Evolutionary conservation across 2,797 vertebrate genomes (phyloP), one percentile per base, ranked within the genome.

Genomic region (Myotis pilosus): DNA sequence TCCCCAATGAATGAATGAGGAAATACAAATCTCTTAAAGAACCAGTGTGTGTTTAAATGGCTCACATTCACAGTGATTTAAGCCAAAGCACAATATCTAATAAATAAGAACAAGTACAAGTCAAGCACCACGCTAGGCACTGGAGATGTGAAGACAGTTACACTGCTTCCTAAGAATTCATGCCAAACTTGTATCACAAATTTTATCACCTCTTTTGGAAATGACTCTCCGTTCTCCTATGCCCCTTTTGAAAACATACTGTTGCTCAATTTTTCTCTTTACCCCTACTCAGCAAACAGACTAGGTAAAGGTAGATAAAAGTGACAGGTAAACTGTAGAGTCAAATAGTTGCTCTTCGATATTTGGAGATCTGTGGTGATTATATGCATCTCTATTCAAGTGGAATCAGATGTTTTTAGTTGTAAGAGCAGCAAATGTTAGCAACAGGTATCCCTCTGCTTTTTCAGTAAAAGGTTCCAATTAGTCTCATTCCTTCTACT

Each of bases 41-140:
- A 86, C 53, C 53, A n/a, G 9, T 64, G 28, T 84, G 25, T 90
- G 13, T 11, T 83, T 28, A 69, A 53, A 85, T 89, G 36, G n/a
- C 72, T 95, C 82, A 96, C 55, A 88, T 87, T 92, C 64, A 92
- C 36, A 51, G 23, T 84, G 28, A 87, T n/a, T 57, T 22, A 53
- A 87, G 7, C 60, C 82, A 78, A 75, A 60, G 10, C 44, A 84
- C 33, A 76, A 84, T 17, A 75, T 60, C n/a, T 72, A 92, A 53
- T 41, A 80, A n/a, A 74, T 75, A 83, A 3, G 17, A 94, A 91
- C n/a, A 20, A 74, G 25, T 47, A 38, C 16, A 74, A 38, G 12
- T 51, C 30, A 38, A 84, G 60, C 38, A 38, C 44, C 57, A 12
- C 44, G 23, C 7, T 10, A 47, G 9, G 8, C 3, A 76, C 17